These are phyloP conservation scores for Turdus rufiventris DNA, from an alignment of 2,113 vertebrate species.

Conservation along the genomic window DNA sequence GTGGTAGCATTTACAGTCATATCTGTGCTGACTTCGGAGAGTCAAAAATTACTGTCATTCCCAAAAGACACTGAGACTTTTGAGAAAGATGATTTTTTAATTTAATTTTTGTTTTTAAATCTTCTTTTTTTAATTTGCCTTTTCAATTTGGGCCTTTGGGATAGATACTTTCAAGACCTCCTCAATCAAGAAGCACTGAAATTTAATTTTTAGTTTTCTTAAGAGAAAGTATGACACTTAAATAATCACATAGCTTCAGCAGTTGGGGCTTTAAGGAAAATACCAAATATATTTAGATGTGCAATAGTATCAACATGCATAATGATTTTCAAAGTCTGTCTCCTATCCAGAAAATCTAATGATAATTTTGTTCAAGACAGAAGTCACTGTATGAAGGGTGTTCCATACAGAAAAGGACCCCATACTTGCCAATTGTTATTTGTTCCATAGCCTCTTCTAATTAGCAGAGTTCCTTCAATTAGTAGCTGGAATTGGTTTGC, in stretches of 20 bases:
- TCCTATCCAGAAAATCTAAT: background rate
- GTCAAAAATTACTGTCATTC: background rate
- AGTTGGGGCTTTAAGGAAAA: background rate
- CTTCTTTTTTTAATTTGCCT: background rate
- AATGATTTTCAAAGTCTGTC: background rate
- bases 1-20: background rate
- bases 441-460: conserved; percentile 25
- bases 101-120: too few species aligned
- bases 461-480: conserved; percentile 50
- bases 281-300: background rate
- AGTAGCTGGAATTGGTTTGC: conserved; percentile 31
- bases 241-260: background rate
- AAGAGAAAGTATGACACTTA: background rate
- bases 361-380: background rate
- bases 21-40: background rate
- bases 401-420: background rate
- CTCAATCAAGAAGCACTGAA: background rate
- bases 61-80: background rate
- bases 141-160: background rate
- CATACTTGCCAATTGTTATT: conserved; percentile 15
- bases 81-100: background rate
- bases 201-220: background rate
- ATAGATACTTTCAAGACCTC: background rate
- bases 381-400: background rate
- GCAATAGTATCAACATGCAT: background rate